Evolutionary conservation across 2,797 vertebrate genomes (phyloP).

Genomic region (Prionace glauca): DNA sequence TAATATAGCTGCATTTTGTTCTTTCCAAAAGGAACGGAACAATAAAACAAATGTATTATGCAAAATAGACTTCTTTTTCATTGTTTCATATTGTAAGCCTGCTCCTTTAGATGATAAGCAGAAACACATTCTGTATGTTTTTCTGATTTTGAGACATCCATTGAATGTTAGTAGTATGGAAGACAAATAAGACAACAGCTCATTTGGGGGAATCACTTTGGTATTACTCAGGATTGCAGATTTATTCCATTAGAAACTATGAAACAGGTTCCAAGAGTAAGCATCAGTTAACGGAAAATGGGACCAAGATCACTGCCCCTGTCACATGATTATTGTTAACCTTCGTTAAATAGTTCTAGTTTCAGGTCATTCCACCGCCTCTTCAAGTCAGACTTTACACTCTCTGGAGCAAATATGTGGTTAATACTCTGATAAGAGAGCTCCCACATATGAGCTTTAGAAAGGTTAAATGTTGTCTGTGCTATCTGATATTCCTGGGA

Average conservation of each 20-base stretch:
- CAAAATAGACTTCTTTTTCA: neutral
- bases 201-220: neutral
- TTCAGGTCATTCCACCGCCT: constrained; percentile 70
- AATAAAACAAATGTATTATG: neutral
- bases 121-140: neutral
- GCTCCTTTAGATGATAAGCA: neutral
- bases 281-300: neutral
- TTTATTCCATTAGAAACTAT: neutral
- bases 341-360: constrained; percentile 50
- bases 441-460: constrained; percentile 70
- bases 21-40: neutral
- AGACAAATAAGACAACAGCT: too few relatives aligned
- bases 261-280: neutral
- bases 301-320: neutral
- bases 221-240: neutral
- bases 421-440: constrained; percentile 79
- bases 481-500: constrained; percentile 86
- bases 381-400: constrained; percentile 67
- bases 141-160: neutral
- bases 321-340: neutral
- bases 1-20: neutral
- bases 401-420: constrained; percentile 72
- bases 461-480: constrained; percentile 78
- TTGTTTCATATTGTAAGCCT: neutral
- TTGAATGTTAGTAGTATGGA: neutral